phyloP scores from a whole-genome alignment of 1,140 invertebrate species.

The Agrilus planipennis region DNA sequence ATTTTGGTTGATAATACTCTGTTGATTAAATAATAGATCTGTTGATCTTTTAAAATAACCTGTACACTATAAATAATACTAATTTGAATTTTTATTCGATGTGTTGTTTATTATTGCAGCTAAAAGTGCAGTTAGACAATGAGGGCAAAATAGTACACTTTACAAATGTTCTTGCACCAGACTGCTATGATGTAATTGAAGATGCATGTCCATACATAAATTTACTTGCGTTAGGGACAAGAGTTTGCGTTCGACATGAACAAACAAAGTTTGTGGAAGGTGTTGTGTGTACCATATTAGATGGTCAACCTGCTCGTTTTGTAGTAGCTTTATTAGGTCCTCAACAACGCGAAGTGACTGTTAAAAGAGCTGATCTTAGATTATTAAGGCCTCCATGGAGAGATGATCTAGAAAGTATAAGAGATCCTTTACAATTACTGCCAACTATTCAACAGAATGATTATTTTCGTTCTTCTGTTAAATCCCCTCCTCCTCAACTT shows the following conservation, averaged over 20 bases:
- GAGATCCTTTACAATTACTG: conserved; percentile 16
- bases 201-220: conserved; percentile 81
- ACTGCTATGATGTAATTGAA: conserved; percentile 80
- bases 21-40: too few species aligned
- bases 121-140: conserved; percentile 63
- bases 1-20: too few species aligned
- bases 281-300: conserved; percentile 57
- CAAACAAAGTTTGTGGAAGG: conserved; percentile 71
- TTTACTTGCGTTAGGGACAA: conserved; percentile 44
- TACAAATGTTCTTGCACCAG: conserved; percentile 58
- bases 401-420: conserved; percentile 77
- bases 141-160: conserved; percentile 48
- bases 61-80: too few species aligned
- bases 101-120: too few species aligned
- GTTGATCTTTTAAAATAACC: too few species aligned
- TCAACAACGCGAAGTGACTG: conserved; percentile 36
- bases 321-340: conserved; percentile 53
- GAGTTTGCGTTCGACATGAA: conserved; percentile 41
- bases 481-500: conserved; percentile 42
- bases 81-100: too few species aligned
- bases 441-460: conserved; percentile 14
- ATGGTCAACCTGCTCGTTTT: conserved; percentile 60
- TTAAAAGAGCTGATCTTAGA: conserved; percentile 79
- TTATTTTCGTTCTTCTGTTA: conserved; percentile 34
- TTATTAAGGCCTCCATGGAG: conserved; percentile 87